Percentiles rank a stretch among this genome's conserved stretches.
Evolutionary conservation across 2,113 vertebrate species (phyloP).

Genomic region (Manacus vitellinus): DNA sequence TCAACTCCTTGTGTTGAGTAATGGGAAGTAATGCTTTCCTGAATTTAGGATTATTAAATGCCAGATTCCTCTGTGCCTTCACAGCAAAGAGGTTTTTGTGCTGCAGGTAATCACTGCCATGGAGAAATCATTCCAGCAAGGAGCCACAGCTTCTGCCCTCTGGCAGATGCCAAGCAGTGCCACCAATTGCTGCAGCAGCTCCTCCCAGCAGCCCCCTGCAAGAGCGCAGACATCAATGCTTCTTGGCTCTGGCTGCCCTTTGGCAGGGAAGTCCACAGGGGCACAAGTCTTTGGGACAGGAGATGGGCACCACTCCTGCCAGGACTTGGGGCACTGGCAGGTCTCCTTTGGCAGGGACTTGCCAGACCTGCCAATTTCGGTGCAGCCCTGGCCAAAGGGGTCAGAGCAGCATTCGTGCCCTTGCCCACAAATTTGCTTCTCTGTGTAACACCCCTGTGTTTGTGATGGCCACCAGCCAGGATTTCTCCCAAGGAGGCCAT

Average conservation of each 20-base stretch:
- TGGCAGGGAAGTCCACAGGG: background rate
- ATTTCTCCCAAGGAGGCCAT: too few relatives aligned
- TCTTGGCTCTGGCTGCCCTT: background rate
- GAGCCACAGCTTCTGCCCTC: background rate
- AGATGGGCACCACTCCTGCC: background rate
- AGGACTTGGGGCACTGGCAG: background rate
- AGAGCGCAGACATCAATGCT: background rate
- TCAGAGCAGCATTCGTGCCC: too few relatives aligned
- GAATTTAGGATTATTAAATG: too few relatives aligned
- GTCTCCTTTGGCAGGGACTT: fast-evolving
- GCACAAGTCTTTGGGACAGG: background rate
- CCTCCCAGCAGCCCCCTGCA: background rate
- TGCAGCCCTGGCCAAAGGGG: too few relatives aligned
- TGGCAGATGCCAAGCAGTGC: background rate
- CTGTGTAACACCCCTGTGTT: too few relatives aligned
- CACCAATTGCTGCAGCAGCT: background rate
- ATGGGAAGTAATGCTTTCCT: too few relatives aligned
- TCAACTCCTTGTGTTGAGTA: too few relatives aligned
- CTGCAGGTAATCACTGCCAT: background rate
- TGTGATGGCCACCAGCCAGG: too few relatives aligned
- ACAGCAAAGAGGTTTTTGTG: too few relatives aligned
- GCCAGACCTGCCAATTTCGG: background rate
- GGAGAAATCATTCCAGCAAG: background rate
- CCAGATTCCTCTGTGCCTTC: too few relatives aligned
- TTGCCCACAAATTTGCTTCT: too few relatives aligned